Percentiles rank a stretch among this genome's conserved stretches.
Evolutionary conservation across 2,888 invertebrate species (phyloP).

Genomic region (Cephus nigrinus): DNA sequence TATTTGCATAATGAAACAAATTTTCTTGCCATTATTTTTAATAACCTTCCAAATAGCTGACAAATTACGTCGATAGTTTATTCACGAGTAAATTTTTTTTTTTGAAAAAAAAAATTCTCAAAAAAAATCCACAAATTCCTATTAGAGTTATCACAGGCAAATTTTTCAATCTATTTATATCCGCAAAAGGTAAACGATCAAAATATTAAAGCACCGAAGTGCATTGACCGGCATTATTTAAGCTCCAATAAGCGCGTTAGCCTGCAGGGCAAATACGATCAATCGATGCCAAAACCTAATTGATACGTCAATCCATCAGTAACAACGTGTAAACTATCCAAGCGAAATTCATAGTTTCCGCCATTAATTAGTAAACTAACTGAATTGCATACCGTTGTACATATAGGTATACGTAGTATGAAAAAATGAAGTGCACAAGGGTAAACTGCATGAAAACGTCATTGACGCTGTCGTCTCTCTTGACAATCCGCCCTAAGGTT

Average conservation of each 20-base stretch:
- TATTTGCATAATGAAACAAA: too few relatives aligned
- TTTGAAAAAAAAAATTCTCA: too few relatives aligned
- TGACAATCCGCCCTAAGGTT: neutral
- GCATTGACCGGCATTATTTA: neutral
- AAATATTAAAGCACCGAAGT: neutral
- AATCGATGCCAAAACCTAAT: neutral
- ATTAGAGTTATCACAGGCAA: neutral
- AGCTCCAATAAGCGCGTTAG: neutral
- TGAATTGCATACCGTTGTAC: too few relatives aligned
- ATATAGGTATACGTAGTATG: too few relatives aligned
- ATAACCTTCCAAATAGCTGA: too few relatives aligned
- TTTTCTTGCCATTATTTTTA: too few relatives aligned
- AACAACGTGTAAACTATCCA: neutral
- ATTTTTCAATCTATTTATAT: neutral
- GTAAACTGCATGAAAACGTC: neutral
- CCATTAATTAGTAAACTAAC: neutral
- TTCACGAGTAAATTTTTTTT: too few relatives aligned
- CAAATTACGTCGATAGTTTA: too few relatives aligned
- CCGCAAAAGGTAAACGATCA: neutral
- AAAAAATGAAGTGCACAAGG: neutral
- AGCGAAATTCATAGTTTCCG: neutral
- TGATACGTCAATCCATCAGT: neutral
- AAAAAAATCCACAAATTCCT: neutral
- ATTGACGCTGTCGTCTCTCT: neutral
- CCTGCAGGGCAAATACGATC: neutral